Conservation (phyloP, 2,888 invertebrate genomes). For the Pollenia amentaria region DNA sequence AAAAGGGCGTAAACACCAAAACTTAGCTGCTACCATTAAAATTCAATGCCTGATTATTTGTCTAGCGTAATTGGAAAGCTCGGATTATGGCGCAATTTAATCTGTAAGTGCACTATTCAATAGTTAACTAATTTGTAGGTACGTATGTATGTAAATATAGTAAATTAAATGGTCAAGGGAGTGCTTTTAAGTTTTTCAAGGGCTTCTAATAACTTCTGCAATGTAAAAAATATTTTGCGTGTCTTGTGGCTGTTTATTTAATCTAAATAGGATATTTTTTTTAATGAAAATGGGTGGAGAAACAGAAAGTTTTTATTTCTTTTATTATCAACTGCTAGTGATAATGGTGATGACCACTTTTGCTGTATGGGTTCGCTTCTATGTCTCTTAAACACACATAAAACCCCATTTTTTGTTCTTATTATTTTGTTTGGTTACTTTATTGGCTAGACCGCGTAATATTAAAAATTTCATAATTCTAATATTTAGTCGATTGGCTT, state of each 20-base stretch:
- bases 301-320: constrained; percentile 10
- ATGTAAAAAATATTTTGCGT: constrained; percentile 49
- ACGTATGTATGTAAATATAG: too few species aligned
- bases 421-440: background rate
- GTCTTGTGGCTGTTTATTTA: constrained; percentile 43
- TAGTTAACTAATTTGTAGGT: background rate
- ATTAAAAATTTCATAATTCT: constrained; percentile 3
- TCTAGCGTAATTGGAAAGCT: background rate
- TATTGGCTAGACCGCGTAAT: background rate
- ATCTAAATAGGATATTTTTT: constrained; percentile 10
- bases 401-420: background rate
- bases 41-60: constrained; percentile 47
- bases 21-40: background rate
- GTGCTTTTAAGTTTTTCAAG: background rate
- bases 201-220: background rate
- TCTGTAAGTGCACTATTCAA: constrained; percentile 57
- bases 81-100: constrained; percentile 71
- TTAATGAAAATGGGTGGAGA: background rate
- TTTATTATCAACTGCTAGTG: background rate
- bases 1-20: constrained; percentile 22
- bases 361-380: constrained; percentile 3
- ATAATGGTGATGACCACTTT: background rate
- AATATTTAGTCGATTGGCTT: background rate
- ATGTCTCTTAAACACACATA: background rate
- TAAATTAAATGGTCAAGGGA: too few species aligned